phyloP scores from a whole-genome alignment of 2,888 invertebrate species.

The Seira sanloemensis region DNA sequence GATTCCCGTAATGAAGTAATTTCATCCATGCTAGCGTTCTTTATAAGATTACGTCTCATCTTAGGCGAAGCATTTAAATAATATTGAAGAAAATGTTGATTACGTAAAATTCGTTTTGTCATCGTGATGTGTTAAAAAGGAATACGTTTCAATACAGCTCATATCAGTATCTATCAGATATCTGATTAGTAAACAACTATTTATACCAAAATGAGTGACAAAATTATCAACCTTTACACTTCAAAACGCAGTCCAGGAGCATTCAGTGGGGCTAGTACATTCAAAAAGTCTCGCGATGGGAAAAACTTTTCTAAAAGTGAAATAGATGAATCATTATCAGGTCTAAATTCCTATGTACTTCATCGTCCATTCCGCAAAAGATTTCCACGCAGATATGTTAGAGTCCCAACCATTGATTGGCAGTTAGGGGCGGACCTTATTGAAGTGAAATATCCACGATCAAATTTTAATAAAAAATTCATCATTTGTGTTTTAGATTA shows the following conservation, averaged over 20 bases:
- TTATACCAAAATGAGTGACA: no score
- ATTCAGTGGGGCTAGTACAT: no score
- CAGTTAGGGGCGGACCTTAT: slow-evolving; percentile 55
- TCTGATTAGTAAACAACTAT: no score
- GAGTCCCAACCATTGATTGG: background rate
- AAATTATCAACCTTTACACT: no score
- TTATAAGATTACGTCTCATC: background rate
- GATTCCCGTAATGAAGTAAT: background rate
- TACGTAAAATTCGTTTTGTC: background rate
- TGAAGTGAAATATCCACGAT: slow-evolving; percentile 45
- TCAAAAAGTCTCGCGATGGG: no score
- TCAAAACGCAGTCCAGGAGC: no score
- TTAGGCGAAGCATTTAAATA: background rate
- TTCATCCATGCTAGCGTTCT: background rate
- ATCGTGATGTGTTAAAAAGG: background rate
- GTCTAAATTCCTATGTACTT: background rate
- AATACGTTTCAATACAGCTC: no score
- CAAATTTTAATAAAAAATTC: slow-evolving; percentile 56
- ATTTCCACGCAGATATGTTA: slow-evolving; percentile 33
- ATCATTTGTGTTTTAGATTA: slow-evolving; percentile 33
- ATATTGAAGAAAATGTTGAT: background rate
- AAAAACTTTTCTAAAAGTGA: no score
- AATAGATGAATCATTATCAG: no score
- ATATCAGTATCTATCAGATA: no score
- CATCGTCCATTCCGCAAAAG: slow-evolving; percentile 1